Evolutionary conservation across 1,140 invertebrate species (phyloP), one percentile per base, ranked within the genome.

Genomic region (Thaumatotibia leucotreta): DNA sequence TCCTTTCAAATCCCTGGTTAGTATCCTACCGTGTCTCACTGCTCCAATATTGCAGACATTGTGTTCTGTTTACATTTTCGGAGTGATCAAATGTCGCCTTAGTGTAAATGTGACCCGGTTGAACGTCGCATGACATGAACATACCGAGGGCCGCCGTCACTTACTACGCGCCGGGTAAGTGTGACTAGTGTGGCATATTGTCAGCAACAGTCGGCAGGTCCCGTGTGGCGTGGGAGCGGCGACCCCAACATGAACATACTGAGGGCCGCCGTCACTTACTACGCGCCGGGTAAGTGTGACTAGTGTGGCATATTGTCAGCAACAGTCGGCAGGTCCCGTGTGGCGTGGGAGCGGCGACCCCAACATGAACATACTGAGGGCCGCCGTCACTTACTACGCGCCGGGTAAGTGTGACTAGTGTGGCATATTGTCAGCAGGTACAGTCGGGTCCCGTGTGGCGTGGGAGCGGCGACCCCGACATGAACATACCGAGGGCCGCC

Each of bases 301-400:
- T n/a, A n/a, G n/a, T n/a, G n/a, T 5, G n/a, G n/a, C n/a, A n/a
- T n/a, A n/a, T 11, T 0, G 32, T 39, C 39, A 45, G 39, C 39
- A 45, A 2, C 39, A 45, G 17, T 6, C 39, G 6, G 10, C 74
- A 5, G 63, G 65, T 70, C 74, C n/a, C 72, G 88, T 62, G 64
- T 86, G 88, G 89, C 73, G 84, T 92, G 75, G 94, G 93, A 77
- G 94, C 94, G 92, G 92, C 14, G 92, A 93, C 80, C 84, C 84
- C 45, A 92, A 94, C 71, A 91, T 93, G 69, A 93, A 94, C 83
- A 82, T 95, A 54, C 93, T 94, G 27, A 72, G 92, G 22, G 94
- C 92, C 49, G 95, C 95, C 91, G 96, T 94, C 33, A 94, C 95
- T 70, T 97, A 97, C 89, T 97, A 95, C 90, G 95, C 90, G 81